Conservation (phyloP, 2,797 vertebrate species). For the Acanthopagrus latus region DNA sequence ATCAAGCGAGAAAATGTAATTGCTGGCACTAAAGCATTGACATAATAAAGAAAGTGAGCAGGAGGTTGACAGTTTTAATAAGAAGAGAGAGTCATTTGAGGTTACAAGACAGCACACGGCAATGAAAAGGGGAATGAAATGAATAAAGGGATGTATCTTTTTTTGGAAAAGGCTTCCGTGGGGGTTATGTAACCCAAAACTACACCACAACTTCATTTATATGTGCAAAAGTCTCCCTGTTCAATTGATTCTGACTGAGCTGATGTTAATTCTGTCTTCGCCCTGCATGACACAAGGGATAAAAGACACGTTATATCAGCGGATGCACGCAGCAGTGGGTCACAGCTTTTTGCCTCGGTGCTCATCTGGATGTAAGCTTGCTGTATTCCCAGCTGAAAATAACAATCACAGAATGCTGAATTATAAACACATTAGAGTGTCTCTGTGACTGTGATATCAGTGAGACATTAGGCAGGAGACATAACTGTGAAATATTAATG, state of each 20-base stretch:
- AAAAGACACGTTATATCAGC: constrained; percentile 27
- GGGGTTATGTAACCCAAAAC: constrained; percentile 50
- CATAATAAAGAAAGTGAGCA: constrained; percentile 19
- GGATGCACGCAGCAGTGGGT: constrained; percentile 33
- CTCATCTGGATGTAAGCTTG: constrained; percentile 33
- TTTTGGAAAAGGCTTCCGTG: constrained; percentile 12
- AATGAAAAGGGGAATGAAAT: background rate
- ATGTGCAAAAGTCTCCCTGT: background rate
- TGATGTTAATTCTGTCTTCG: constrained; percentile 20
- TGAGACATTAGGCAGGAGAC: background rate
- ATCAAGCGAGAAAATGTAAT: constrained; percentile 53
- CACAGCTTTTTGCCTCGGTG: constrained; percentile 27
- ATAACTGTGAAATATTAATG: constrained; percentile 29
- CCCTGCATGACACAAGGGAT: constrained; percentile 5
- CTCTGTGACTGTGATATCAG: background rate
- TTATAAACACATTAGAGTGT: constrained; percentile 17
- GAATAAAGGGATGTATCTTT: constrained; percentile 10
- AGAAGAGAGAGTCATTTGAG: constrained; percentile 22
- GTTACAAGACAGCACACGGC: background rate
- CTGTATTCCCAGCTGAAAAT: constrained; percentile 13
- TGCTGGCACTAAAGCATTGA: constrained; percentile 45
- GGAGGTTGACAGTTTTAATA: constrained; percentile 48
- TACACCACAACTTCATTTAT: constrained; percentile 37
- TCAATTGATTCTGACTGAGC: constrained; percentile 30
- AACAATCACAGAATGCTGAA: background rate